Base-by-base conservation (phyloP, 2,113 vertebrate genomes). In the Zosterops hypoxanthus region DNA sequence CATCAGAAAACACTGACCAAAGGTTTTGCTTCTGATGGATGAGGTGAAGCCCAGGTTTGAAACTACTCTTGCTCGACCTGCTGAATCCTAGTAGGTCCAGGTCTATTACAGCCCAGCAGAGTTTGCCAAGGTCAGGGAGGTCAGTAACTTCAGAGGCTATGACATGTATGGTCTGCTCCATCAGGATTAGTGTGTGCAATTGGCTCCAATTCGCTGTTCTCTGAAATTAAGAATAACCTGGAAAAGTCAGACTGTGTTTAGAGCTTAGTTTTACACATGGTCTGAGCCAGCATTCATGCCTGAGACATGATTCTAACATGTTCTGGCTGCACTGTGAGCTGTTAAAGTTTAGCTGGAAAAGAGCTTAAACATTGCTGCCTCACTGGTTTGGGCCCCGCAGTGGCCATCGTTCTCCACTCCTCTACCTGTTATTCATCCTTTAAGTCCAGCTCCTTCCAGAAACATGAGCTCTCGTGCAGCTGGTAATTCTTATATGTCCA, bases 401-500 rank as follows among this genome's bases (percentile, higher is more conserved):
- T n/a, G 64, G 49, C 12, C 29, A 66, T 64, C 1, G 0, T 78
- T 85, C 71, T 78, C 17, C 8, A 6, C 41, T 69, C 16, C 23
- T 86, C 93, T 91, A 86, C 86, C 81, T 82, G 69, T 56, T 91
- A 76, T 57, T 92, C 39, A 76, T 86, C 34, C 47, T 82, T 47
- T n/a, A 88, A 82, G 34, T 84, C 41, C 26, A 82, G 2, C 31
- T 87, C 59, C 53, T 18, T 79, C 70, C 49, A 60, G 77, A 85
- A 93, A 66, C n/a, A n/a, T 1, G 33, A 92, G 50, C 65, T 86
- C 29, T 86, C 50, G 82, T 2, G 0, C 34, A 84, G 69, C 55
- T 93, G 86, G 76, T 95, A 79, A 68, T 89, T 94, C 93, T 55
- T 77, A 25, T 13, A 24, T 17, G 12, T 97, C 86, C 76, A 82